Percentiles rank a stretch among this genome's conserved stretches.
These are phyloP conservation scores for Armadillidium nasatum DNA, from an alignment of 1,140 invertebrate species.

Conservation along the genomic window DNA sequence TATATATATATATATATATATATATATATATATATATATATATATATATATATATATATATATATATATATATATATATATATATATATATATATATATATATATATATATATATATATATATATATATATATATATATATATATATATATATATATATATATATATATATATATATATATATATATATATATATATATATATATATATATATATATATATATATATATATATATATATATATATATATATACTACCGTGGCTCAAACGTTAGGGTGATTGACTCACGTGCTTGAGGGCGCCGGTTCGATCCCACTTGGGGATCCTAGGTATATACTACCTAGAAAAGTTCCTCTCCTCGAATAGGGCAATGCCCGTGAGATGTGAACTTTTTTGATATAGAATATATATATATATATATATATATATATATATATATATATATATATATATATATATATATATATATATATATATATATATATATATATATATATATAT, in stretches of 20 bases:
- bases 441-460: constrained; percentile 24
- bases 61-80: background rate
- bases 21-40: constrained; percentile 11
- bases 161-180: constrained; percentile 23
- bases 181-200: constrained; percentile 22
- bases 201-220: constrained; percentile 16
- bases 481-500: constrained; percentile 28
- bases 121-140: constrained; percentile 17
- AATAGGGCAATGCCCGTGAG: no score
- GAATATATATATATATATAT: background rate
- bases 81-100: no score
- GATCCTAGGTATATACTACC: no score
- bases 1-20: background rate
- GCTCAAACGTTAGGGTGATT: no score
- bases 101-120: no score
- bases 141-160: constrained; percentile 25
- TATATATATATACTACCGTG: background rate
- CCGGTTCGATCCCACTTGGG: no score
- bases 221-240: constrained; percentile 25
- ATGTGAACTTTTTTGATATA: no score
- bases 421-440: constrained; percentile 24
- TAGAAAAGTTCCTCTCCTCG: no score
- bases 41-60: no score
- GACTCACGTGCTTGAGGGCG: no score
- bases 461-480: constrained; percentile 24